A percentile compares a stretch with the other conserved stretches of the same genome.
These are phyloP conservation scores for Hemicrepidius hirtus DNA, from an alignment of 2,888 invertebrate genomes.

Conservation along the genomic window DNA sequence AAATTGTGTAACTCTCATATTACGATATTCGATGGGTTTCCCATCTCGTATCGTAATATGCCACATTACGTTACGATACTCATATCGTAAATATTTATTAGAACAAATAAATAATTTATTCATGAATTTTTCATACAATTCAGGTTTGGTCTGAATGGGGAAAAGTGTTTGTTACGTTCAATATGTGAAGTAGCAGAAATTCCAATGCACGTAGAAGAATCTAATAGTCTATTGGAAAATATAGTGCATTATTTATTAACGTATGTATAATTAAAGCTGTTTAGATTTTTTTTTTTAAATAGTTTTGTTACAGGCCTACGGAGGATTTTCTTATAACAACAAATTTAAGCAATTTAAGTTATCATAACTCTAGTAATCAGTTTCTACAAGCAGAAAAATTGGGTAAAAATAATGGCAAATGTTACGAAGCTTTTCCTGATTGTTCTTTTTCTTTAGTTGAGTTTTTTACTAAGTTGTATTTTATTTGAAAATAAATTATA, in stretches of 20 bases:
- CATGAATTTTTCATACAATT: slow-evolving; percentile 15
- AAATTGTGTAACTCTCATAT: no score
- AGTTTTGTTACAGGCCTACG: slow-evolving; percentile 37
- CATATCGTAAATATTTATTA: no score
- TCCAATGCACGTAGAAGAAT: slow-evolving; percentile 64
- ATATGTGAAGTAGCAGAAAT: slow-evolving; percentile 67
- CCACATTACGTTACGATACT: no score
- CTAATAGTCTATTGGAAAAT: slow-evolving; percentile 70
- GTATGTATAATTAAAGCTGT: slow-evolving; percentile 60
- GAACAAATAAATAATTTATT: no score
- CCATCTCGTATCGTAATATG: no score
- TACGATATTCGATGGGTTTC: no score
- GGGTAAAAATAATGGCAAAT: slow-evolving; percentile 38
- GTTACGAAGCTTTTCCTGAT: slow-evolving; percentile 26
- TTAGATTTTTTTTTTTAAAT: no score
- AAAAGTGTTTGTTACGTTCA: slow-evolving; percentile 63
- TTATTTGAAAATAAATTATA: slow-evolving; percentile 17
- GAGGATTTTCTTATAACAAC: slow-evolving; percentile 31
- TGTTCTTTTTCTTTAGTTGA: slow-evolving; percentile 42
- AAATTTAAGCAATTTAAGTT: neutral
- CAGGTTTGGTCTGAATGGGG: slow-evolving; percentile 63
- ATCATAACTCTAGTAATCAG: slow-evolving; percentile 1
- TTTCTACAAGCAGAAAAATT: slow-evolving; percentile 39
- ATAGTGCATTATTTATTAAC: slow-evolving; percentile 68
- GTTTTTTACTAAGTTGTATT: slow-evolving; percentile 46